Base-by-base conservation (phyloP, 2,113 vertebrate species). In the human (Homo sapiens) region DNA sequence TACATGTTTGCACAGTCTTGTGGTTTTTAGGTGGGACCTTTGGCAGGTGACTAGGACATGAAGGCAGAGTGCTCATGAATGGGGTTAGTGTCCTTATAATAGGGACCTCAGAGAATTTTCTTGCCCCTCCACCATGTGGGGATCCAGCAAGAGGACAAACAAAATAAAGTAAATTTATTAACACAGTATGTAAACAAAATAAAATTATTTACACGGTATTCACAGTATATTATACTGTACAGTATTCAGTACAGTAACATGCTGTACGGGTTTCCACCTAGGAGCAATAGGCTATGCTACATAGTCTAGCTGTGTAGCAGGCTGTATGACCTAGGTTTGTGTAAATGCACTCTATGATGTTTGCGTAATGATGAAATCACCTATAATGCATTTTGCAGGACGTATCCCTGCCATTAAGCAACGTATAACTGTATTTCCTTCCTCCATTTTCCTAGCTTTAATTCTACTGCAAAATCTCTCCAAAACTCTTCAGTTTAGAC, bases 401-500 rank as follows among this genome's bases (percentile, higher is more conserved):
- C 4, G 25, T 48, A 76, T 48, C 43, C 75, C 23, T 9, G 6
- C 27, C 16, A 27, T 45, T 76, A 48, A 38, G n/a, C n/a, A 40
- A 10, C 6, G 43, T 25, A 18, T 76, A 76, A 32, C 75, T 30
- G 17, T 20, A 35, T 35, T 93, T 90, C 43, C 12, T 94, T 82
- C 76, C 70, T 81, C 90, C 20, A 57, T 90, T 84, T 92, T 66
- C 48, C 38, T 55, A 72, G 50, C 43, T 94, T 96, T 68, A 94
- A 89, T 96, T 95, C 82, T 94, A 59, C 32, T 64, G 6, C 55
- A 92, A 91, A 96, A 88, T 55, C 35, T 55, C 88, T 92, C 83
- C 50, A 84, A 85, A 89, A 68, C 50, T 73, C 79, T 92, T 18
- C 43, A 90, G 7, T 72, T 83, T 66, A 96, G 80, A 86, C 61